These are phyloP conservation scores for Gymnocypris eckloni DNA, from an alignment of 2,797 vertebrate species.

Conservation along the genomic window DNA sequence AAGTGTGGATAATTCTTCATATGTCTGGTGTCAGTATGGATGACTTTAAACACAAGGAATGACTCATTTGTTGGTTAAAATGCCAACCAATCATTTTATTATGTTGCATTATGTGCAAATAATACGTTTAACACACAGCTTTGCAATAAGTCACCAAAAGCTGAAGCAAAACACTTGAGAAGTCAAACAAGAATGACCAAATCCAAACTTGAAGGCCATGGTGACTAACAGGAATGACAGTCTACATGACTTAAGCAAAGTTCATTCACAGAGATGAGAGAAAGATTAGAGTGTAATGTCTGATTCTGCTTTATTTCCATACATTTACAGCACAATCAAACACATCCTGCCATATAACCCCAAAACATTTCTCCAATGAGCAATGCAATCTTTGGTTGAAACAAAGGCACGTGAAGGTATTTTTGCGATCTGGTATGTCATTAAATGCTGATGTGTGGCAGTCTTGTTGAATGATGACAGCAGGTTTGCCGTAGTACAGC, in stretches of 20 bases:
- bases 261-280: not conserved
- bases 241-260: not conserved
- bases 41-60: not conserved
- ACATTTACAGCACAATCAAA: slow-evolving; percentile 57
- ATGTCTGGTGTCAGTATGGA: slow-evolving; percentile 9
- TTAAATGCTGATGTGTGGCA: slow-evolving; percentile 34
- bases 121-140: not conserved
- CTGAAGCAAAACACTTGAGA: not conserved
- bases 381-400: slow-evolving; percentile 48
- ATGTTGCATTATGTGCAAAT: not conserved
- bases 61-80: not conserved
- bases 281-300: not conserved
- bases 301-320: slow-evolving; percentile 57
- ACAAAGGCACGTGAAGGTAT: slow-evolving; percentile 51
- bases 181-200: slow-evolving; percentile 11
- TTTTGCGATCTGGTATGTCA: slow-evolving; percentile 41
- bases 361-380: slow-evolving; percentile 25
- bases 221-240: not conserved
- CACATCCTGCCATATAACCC: not conserved
- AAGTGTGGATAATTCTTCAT: slow-evolving; percentile 38
- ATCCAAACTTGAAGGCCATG: not conserved
- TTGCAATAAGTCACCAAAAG: not conserved
- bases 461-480: not conserved
- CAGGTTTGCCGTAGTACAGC: slow-evolving; percentile 14
- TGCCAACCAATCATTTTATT: not conserved